Conservation (phyloP, 2,888 invertebrate species). For the Amorpha juglandis region DNA sequence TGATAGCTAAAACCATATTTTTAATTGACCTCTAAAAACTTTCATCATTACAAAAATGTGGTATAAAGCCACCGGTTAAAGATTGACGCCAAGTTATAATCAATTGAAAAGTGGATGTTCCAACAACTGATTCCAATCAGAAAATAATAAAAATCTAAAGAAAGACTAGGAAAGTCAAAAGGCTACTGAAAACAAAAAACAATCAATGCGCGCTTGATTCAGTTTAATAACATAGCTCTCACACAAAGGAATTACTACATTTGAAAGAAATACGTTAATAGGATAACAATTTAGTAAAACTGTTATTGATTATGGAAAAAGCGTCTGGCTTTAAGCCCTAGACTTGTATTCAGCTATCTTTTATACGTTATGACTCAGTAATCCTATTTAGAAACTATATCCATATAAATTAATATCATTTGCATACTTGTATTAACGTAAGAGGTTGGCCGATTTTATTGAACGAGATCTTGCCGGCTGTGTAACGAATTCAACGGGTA, state of each 20-base stretch:
- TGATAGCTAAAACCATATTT: no score
- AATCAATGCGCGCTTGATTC: neutral
- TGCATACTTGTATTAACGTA: conserved; percentile 23
- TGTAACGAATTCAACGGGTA: conserved; percentile 2
- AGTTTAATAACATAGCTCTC: neutral
- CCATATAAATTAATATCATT: conserved; percentile 22
- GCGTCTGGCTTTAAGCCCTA: neutral
- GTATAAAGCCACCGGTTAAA: no score
- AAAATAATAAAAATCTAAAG: no score
- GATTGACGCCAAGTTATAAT: no score
- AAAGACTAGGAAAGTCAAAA: no score
- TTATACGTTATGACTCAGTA: conserved; percentile 19
- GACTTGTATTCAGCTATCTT: conserved; percentile 3
- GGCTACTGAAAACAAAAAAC: no score
- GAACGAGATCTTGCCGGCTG: conserved; percentile 7
- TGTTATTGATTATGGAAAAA: neutral
- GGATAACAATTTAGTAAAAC: neutral
- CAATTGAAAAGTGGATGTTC: no score
- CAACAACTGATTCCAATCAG: no score
- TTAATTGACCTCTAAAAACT: no score
- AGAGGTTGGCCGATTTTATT: conserved; percentile 17
- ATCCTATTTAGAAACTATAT: conserved; percentile 24
- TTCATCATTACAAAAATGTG: no score
- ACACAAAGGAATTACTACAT: neutral
- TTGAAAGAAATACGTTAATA: neutral